Evolutionary conservation across 2,113 vertebrate genomes (phyloP).

Genomic region (Labrus mixtus): DNA sequence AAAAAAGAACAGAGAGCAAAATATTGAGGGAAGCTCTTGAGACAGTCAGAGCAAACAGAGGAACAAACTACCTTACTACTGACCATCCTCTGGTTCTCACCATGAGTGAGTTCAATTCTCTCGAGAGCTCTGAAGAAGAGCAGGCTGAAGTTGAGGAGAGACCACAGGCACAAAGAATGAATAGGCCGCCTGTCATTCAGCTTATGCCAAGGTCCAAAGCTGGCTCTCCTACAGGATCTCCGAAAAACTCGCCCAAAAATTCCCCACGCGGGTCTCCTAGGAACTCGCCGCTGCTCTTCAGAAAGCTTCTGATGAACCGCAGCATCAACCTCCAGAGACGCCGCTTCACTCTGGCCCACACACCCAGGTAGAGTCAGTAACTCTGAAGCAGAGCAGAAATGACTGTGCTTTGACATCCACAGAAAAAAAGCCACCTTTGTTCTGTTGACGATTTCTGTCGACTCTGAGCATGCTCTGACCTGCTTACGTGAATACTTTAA

Average conservation of each 20-base stretch:
- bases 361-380: slow-evolving; percentile 77
- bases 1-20: not conserved
- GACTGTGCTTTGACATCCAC: not conserved
- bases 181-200: slow-evolving; percentile 60
- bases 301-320: slow-evolving; percentile 89
- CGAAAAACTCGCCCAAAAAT: slow-evolving; percentile 81
- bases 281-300: slow-evolving; percentile 88
- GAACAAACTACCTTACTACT: not conserved
- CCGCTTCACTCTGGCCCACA: slow-evolving; percentile 94
- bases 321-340: slow-evolving; percentile 91
- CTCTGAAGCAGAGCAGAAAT: not conserved
- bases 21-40: no score
- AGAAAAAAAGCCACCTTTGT: not conserved
- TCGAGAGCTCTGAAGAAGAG: slow-evolving; percentile 74
- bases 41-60: not conserved
- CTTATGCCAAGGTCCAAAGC: slow-evolving; percentile 69
- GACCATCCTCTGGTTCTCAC: not conserved
- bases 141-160: slow-evolving; percentile 46
- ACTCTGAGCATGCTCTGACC: no score
- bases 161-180: slow-evolving; percentile 11
- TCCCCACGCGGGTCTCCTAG: slow-evolving; percentile 82
- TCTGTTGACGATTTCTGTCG: not conserved
- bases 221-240: slow-evolving; percentile 78
- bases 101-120: slow-evolving; percentile 69
- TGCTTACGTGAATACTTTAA: no score